Evolutionary conservation across 2,888 invertebrate genomes (phyloP).

Genomic region (Leucophenga montana): DNA sequence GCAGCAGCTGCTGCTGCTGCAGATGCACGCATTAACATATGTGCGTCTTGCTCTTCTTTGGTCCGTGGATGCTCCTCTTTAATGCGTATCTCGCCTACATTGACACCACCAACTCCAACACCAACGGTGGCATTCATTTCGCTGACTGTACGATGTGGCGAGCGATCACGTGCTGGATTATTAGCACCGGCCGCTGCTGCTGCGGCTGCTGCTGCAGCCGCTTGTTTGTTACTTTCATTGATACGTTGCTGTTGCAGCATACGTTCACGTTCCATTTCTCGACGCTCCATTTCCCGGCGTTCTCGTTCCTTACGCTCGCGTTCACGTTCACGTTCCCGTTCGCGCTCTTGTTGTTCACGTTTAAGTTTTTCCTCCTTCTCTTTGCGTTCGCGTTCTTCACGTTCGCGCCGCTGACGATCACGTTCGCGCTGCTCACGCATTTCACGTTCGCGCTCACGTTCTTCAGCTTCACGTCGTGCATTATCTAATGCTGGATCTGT

Average conservation of each 20-base stretch:
- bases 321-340: slow-evolving; percentile 77
- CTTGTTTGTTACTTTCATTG: slow-evolving; percentile 74
- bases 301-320: slow-evolving; percentile 76
- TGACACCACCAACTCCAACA: slow-evolving; percentile 5
- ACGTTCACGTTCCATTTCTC: slow-evolving; percentile 78
- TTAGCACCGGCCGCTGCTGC: slow-evolving; percentile 65
- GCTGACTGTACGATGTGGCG: slow-evolving; percentile 83
- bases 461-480: slow-evolving; percentile 78
- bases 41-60: slow-evolving; percentile 73
- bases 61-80: slow-evolving; percentile 78
- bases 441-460: slow-evolving; percentile 71
- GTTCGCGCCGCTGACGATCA: slow-evolving; percentile 71
- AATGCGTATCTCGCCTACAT: slow-evolving; percentile 69
- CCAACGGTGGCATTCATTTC: slow-evolving; percentile 54
- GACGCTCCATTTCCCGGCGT: slow-evolving; percentile 76
- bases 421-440: slow-evolving; percentile 72
- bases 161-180: slow-evolving; percentile 77
- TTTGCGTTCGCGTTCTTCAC: slow-evolving; percentile 73
- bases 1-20: slow-evolving; percentile 48
- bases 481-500: slow-evolving; percentile 78
- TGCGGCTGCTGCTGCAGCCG: slow-evolving; percentile 66
- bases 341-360: slow-evolving; percentile 76
- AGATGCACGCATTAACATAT: slow-evolving; percentile 72
- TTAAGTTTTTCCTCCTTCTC: slow-evolving; percentile 75
- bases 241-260: slow-evolving; percentile 76